phyloP scores from a whole-genome alignment of 2,797 vertebrate genomes.

The Emys orbicularis region DNA sequence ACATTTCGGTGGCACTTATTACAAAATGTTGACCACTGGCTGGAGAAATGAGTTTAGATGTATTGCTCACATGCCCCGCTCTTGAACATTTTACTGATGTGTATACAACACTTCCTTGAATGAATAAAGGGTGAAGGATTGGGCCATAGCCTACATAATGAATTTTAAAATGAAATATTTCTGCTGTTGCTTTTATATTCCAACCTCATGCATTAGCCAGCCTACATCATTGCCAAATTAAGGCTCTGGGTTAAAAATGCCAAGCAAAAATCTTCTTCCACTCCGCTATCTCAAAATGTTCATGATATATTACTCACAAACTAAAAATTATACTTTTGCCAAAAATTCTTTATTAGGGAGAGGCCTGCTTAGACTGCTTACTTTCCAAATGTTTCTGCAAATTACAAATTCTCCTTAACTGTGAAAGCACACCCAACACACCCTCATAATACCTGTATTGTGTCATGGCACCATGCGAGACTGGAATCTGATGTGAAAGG shows the following conservation, averaged over 20 bases:
- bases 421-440: not conserved
- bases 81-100: not conserved
- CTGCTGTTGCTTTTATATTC: conserved; percentile 45
- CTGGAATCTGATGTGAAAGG: not conserved
- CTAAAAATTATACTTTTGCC: conserved; percentile 68
- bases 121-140: conserved; percentile 7
- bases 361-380: conserved; percentile 64
- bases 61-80: not conserved
- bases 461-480: not conserved
- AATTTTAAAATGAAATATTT: conserved; percentile 52
- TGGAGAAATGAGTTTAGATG: not conserved
- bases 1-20: accelerated
- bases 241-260: conserved; percentile 51
- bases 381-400: conserved; percentile 61
- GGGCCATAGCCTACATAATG: conserved; percentile 20
- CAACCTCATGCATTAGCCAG: conserved; percentile 44
- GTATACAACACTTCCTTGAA: not conserved
- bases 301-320: conserved; percentile 66
- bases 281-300: conserved; percentile 69
- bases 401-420: conserved; percentile 40
- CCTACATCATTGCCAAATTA: conserved; percentile 53
- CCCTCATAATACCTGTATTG: not conserved
- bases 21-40: not conserved
- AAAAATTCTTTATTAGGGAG: conserved; percentile 80
- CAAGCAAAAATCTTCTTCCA: conserved; percentile 62